phyloP scores from a whole-genome alignment of 2,888 invertebrate species.

The Drosophila falleni region DNA sequence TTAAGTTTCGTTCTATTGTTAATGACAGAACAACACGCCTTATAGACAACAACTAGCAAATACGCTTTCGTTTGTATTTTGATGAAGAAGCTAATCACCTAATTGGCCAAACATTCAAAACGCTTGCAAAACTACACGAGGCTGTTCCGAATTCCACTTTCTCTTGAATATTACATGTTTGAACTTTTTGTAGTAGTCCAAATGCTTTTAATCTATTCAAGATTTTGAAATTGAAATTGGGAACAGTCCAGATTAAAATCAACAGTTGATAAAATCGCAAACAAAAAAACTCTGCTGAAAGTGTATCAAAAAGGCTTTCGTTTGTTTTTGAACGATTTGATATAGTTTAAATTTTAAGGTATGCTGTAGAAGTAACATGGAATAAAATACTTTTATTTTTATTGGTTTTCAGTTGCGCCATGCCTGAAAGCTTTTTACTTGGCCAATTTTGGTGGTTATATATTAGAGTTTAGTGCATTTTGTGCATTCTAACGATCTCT shows the following conservation, averaged over 20 bases:
- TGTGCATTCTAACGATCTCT: slow-evolving; percentile 41
- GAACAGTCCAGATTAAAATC: not conserved
- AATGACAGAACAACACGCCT: slow-evolving; percentile 14
- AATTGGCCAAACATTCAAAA: not conserved
- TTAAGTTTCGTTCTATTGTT: slow-evolving; percentile 18
- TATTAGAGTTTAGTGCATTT: slow-evolving; percentile 48
- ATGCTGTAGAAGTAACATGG: slow-evolving; percentile 12
- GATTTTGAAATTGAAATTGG: not conserved
- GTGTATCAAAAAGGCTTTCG: slow-evolving; percentile 8
- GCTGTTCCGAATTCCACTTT: slow-evolving; percentile 2
- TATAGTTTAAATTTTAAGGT: slow-evolving; percentile 17
- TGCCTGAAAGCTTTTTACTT: slow-evolving; percentile 49
- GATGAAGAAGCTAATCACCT: not conserved
- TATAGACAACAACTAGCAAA: slow-evolving; percentile 7
- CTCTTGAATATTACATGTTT: not conserved
- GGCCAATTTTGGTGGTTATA: slow-evolving; percentile 6
- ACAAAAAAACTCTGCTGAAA: slow-evolving; percentile 3
- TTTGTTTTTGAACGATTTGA: slow-evolving; percentile 11
- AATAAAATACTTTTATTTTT: slow-evolving; percentile 26
- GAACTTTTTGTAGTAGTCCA: not conserved
- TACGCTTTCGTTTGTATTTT: slow-evolving; percentile 22
- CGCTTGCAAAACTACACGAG: not conserved
- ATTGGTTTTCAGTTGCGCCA: slow-evolving; percentile 29
- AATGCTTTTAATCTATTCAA: not conserved
- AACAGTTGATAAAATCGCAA: not conserved